Base-by-base conservation (phyloP, 2,888 invertebrate genomes). In the Drosophila ezoana region DNA sequence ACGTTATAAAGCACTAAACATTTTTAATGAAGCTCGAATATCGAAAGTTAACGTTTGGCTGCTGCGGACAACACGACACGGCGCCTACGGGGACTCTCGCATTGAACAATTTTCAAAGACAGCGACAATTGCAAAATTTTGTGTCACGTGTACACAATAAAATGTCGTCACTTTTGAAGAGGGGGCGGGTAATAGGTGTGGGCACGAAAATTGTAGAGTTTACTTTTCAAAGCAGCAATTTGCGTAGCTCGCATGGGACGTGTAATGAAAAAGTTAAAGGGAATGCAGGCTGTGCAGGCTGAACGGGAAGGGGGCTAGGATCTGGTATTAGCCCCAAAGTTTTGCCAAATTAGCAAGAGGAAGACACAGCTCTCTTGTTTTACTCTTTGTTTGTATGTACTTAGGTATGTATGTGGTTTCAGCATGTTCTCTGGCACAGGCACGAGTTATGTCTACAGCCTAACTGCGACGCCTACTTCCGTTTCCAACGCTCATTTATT, bases 11-110 rank as follows among this genome's bases (percentile, higher is more conserved):
- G 71, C 79, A 78, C 81, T 78, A 74, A 76, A 83, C 76, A 81
- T 88, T 86, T 87, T 78, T 86, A 88, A 86, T 86, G 88, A 88
- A 82, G 76, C 81, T 54, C 73, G 58, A 75, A 86, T 83, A 86
- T 87, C 77, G 88, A 87, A 81, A 82, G 74, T 85, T 76, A 51
- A 66, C 53, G 52, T 59, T 61, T 45, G 40, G 38, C 49, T 51
- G 23, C 37, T 54, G 61, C 41, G 41, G 33, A 44, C 49, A 59
- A 48, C 41, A 53, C 43, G 45, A 23, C 72, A 40, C 44, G 16
- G 20, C 18, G 47, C 38, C 64, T 70, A 35, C 18, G 32, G 67
- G 56, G 53, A 56, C 41, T 38, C 20, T 44, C 20, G 20, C 65
- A 62, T 66, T 52, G 65, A 54, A 59, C 60, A 40, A 65, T 53